phyloP scores from a whole-genome alignment of 2,797 vertebrate species.

The Euphonia xanthogaster region DNA sequence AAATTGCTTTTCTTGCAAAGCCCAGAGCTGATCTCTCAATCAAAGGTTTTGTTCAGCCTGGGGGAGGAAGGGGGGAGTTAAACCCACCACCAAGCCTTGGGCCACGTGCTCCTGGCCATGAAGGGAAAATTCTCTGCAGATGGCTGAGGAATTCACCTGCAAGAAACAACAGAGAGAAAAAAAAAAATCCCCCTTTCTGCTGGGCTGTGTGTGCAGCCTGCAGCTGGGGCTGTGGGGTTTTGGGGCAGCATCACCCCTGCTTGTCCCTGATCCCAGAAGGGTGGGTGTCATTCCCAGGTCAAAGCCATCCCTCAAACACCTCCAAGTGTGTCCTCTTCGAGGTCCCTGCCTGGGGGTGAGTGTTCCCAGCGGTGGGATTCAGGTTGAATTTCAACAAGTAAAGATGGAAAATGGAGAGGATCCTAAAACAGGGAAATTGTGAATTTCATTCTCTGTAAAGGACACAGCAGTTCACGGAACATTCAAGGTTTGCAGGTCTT shows the following conservation, averaged over 20 bases:
- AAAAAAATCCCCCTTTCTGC: not conserved
- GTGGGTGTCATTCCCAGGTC: not conserved
- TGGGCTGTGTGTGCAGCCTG: not conserved
- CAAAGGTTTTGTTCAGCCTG: constrained; percentile 45
- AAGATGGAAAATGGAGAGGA: not conserved
- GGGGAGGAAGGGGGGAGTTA: not conserved
- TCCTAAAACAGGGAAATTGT: fast-evolving
- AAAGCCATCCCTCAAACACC: not conserved
- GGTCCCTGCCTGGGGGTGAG: not conserved
- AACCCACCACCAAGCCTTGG: constrained; percentile 22
- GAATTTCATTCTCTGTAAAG: not conserved
- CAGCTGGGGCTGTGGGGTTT: not conserved
- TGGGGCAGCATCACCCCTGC: not conserved
- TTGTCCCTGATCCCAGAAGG: not conserved
- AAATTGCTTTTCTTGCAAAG: constrained; percentile 49
- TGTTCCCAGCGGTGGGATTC: fast-evolving
- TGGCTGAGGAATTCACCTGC: constrained; percentile 78
- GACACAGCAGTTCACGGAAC: too few relatives aligned
- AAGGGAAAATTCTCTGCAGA: constrained; percentile 55
- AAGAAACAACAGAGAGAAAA: not conserved
- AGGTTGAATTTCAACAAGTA: not conserved
- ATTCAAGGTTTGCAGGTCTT: not conserved
- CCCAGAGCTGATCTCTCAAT: constrained; percentile 60
- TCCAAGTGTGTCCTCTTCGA: fast-evolving
- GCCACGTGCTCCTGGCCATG: not conserved